Evolutionary conservation across 2,888 invertebrate genomes (phyloP).

Genomic region (Copidosoma aretas): DNA sequence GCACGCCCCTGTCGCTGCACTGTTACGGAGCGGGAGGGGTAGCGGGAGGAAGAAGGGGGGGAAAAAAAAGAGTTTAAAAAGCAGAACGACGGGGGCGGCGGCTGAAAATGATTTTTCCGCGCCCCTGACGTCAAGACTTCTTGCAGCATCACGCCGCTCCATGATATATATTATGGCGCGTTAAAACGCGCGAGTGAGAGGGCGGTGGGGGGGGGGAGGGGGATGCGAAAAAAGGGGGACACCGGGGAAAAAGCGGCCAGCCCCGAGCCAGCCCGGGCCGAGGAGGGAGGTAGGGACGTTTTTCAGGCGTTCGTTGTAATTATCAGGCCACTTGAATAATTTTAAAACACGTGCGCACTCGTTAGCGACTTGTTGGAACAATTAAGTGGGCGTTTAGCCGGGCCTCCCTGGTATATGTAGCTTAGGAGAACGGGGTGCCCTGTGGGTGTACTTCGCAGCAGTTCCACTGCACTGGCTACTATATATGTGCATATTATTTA

Average conservation of each 20-base stretch:
- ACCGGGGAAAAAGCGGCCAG: neutral
- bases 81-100: no score
- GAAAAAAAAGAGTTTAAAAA: no score
- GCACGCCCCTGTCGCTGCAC: no score
- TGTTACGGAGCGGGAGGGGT: no score
- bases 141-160: no score
- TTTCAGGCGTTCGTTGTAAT: slow-evolving; percentile 21
- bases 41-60: no score
- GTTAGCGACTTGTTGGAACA: slow-evolving; percentile 36
- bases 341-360: slow-evolving; percentile 38
- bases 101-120: no score
- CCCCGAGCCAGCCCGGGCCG: neutral
- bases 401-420: neutral
- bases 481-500: slow-evolving; percentile 17
- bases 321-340: slow-evolving; percentile 36
- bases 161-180: neutral
- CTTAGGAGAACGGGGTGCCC: no score
- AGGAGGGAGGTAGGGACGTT: slow-evolving; percentile 16
- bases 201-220: neutral
- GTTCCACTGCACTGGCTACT: no score
- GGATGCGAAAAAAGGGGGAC: neutral
- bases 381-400: slow-evolving; percentile 35
- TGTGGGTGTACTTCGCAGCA: no score
- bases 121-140: no score
- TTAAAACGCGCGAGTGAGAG: slow-evolving; percentile 3